A percentile compares a stretch with the other conserved stretches of the same genome.
Conservation (phyloP, 2,888 invertebrate genomes). For the Hypena proboscidalis region DNA sequence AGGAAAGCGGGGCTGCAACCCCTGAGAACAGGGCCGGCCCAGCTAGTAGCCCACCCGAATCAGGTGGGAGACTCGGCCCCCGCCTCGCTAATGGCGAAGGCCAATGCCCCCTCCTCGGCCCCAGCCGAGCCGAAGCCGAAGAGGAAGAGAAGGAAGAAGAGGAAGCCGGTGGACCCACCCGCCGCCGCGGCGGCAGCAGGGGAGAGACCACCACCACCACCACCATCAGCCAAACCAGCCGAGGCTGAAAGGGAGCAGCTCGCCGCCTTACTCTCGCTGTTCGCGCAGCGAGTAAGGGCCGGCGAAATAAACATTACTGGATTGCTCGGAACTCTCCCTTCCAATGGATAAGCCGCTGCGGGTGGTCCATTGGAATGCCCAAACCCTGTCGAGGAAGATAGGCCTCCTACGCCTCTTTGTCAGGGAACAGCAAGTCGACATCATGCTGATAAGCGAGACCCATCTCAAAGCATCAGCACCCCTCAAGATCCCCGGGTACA, state of each 20-base stretch:
- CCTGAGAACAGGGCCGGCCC: not conserved
- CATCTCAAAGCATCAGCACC: not conserved
- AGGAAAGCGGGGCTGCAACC: too few species aligned
- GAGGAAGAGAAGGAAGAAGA: too few species aligned
- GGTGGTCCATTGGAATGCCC: too few species aligned
- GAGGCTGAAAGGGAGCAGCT: not conserved
- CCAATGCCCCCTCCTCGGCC: not conserved
- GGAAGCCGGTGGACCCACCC: too few species aligned
- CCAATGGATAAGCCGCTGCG: too few species aligned
- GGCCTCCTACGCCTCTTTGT: not conserved
- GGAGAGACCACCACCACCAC: too few species aligned
- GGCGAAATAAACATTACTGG: too few species aligned
- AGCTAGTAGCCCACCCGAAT: not conserved
- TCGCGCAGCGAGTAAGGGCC: not conserved
- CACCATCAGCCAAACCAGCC: too few species aligned
- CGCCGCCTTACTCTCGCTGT: not conserved
- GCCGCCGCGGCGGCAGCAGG: too few species aligned
- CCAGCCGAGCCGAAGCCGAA: too few species aligned
- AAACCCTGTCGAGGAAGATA: not conserved
- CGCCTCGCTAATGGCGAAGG: not conserved
- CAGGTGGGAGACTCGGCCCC: not conserved
- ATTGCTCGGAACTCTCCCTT: too few species aligned
- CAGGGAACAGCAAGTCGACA: not conserved
- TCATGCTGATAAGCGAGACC: slow-evolving; percentile 2
- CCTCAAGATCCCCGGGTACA: not conserved